Percentiles rank a stretch among this genome's conserved stretches.
Conservation (phyloP, 2,113 vertebrate genomes). For the Ovis canadensis region DNA sequence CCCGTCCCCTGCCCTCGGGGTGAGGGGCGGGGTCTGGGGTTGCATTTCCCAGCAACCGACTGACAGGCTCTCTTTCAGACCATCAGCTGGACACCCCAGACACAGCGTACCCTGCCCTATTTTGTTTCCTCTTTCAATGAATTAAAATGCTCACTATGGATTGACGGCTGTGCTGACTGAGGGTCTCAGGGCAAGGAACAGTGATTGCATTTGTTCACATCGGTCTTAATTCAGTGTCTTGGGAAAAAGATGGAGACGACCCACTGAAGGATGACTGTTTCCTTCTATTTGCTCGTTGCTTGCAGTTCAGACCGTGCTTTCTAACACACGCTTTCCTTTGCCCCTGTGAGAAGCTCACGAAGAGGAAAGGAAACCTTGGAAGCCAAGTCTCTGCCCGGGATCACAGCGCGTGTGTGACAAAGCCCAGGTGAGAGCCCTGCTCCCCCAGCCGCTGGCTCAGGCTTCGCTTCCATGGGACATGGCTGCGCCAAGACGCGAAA, state of each 20-base stretch:
- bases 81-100: neutral
- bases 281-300: rapidly evolving
- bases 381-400: neutral
- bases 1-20: rapidly evolving
- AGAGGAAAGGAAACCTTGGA: rapidly evolving
- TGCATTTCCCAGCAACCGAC: rapidly evolving
- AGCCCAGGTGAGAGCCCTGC: rapidly evolving
- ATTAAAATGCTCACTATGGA: neutral
- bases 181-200: neutral
- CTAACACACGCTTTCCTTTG: rapidly evolving
- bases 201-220: rapidly evolving
- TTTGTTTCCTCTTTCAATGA: neutral
- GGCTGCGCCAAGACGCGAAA: neutral
- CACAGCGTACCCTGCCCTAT: neutral
- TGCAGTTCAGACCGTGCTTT: rapidly evolving
- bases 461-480: rapidly evolving
- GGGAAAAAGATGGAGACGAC: rapidly evolving
- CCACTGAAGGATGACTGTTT: rapidly evolving
- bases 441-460: rapidly evolving
- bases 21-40: rapidly evolving
- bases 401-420: rapidly evolving
- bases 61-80: neutral
- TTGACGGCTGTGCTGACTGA: rapidly evolving
- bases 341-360: rapidly evolving
- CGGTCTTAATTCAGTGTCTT: rapidly evolving